Conservation (phyloP, 2,113 vertebrate species). For the Todiramphus chloris region DNA sequence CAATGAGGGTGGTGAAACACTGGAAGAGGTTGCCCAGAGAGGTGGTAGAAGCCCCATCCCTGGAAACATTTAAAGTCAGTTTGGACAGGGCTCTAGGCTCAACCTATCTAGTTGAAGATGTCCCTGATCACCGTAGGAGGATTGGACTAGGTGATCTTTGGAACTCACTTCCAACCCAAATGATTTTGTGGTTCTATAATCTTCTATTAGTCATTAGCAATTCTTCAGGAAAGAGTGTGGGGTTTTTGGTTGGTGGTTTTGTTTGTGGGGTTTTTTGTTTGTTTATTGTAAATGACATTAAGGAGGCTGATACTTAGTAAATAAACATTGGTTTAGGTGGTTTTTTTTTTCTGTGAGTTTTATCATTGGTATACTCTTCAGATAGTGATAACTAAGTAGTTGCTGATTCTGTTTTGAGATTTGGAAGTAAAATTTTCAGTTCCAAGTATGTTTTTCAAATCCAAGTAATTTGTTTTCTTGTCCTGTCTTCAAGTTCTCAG, state of each 20-base stretch:
- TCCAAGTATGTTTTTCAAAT: neutral
- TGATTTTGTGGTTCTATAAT: neutral
- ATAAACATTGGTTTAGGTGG: neutral
- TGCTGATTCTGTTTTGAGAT: neutral
- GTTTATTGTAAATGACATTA: neutral
- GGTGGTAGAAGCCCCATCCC: neutral
- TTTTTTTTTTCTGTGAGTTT: neutral
- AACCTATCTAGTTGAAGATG: neutral
- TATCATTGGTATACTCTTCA: neutral
- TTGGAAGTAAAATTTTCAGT: neutral
- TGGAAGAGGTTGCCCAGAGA: neutral
- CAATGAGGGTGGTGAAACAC: neutral
- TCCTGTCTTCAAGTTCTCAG: neutral
- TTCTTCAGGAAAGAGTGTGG: neutral
- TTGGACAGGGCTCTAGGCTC: rapidly evolving
- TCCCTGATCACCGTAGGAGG: no score
- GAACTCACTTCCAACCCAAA: neutral
- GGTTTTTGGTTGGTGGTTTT: no score
- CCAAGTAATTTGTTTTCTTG: neutral
- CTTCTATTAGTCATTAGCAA: neutral
- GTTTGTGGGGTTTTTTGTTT: no score
- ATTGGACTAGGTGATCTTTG: neutral
- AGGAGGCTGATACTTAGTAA: neutral
- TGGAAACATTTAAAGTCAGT: neutral
- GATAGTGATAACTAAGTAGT: neutral